Evolutionary conservation across 2,888 invertebrate species (phyloP), one percentile per base, ranked within the genome.

Genomic region (Pollenia labialis): DNA sequence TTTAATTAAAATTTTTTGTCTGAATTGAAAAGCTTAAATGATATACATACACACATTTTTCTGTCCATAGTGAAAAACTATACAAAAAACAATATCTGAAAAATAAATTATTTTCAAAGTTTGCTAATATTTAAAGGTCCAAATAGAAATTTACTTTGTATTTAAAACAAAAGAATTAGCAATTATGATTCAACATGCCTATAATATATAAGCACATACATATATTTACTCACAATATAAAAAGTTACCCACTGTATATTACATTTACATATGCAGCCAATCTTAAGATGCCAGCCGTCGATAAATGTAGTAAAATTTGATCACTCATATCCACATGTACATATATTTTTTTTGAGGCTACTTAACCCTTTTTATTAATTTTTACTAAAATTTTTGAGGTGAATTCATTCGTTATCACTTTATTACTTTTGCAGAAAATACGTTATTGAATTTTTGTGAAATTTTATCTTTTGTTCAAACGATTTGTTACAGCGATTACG

Each of bases 401-500:
- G 14, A 46, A 56, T 71, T 54, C 42, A 72, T 23, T 46, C 32
- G 18, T 74, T 58, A 50, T n/a, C 18, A 14, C 10, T 23, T 23
- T 60, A n/a, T 77, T 68, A 46, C 58, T 56, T 66, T 40, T 81
- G 11, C 54, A 64, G 46, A 69, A 64, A 66, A 68, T 58, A 58
- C 64, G 18, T 58, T 62, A 42, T 66, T 32, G 18, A 50, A 56
- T 62, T 60, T 81, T 64, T 44, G 68, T 84, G 81, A 84, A 87
- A 84, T 81, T 79, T 77, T 81, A 74, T 84, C 83, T 86, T 83
- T 66, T 82, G 50, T 87, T 74, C 42, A 60, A 84, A 83, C 64
- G 64, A 81, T 74, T 84, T 81, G 18, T 64, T 74, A 64, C 75
- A 74, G 2, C 81, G 87, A 87, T 87, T 87, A 87, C 87, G 87